Evolutionary conservation across 2,797 vertebrate species (phyloP), one percentile per base, ranked within the genome.

Genomic region (Dermochelys coriacea): DNA sequence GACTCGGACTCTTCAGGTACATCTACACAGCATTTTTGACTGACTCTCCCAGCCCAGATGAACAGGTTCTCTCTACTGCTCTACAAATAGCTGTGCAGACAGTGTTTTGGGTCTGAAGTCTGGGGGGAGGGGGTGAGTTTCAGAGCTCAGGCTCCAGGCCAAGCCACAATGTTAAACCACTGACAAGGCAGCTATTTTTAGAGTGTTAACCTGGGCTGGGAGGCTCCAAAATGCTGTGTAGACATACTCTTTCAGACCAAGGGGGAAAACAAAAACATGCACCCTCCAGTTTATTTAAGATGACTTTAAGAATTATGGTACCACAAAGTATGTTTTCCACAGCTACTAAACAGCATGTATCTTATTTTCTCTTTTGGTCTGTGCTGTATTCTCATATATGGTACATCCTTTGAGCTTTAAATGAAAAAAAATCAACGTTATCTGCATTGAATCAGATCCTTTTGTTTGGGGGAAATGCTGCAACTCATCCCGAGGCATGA

Each of bases 261-360:
- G 18, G 84, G 84, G 54, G 93, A 45, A 80, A 94, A 80, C 21
- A 85, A 52, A 49, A 18, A 75, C 31, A 52, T 47, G 12, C 3
- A 9, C 4, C 14, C 9, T 2, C 6, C 16, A 71, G 71, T 87
- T 87, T 59, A 82, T 89, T 88, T 16, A 86, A 59, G 10, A 25
- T 71, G 37, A 37, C 21, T 25, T 71, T 77, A 49, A 77, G 79
- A 75, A 61, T 75, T 82, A 84, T 87, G 82, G 59, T 81, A 87
- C 64, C 57, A 49, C 74, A 29, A 78, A 1, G 1, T 64, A 85
- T 91, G 74, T 80, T 52, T 68, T 88, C 55, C 81, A 50, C 31
- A 49, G 37, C 45, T 1, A 0, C 80, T 86, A 49, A 82, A 84
- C 55, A 86, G n/a, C 4, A 8, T 88, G 75, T 16, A 82, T 85